Evolutionary conservation across 2,113 vertebrate genomes (phyloP).

Genomic region (Alexandromys fortis): DNA sequence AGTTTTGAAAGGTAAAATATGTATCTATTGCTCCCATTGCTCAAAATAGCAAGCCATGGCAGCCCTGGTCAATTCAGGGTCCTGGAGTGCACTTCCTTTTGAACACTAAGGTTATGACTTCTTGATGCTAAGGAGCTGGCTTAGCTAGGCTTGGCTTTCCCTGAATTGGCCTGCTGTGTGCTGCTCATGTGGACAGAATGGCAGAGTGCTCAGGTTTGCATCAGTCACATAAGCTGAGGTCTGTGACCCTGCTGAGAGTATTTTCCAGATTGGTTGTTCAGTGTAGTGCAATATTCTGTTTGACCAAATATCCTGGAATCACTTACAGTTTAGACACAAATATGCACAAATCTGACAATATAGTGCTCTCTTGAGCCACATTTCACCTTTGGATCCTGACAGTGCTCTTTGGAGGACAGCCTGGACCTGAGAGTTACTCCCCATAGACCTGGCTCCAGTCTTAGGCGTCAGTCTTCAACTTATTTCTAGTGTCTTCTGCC

Average conservation of each 20-base stretch:
- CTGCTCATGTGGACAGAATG: not conserved
- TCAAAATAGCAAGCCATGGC: not conserved
- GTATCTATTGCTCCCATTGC: not conserved
- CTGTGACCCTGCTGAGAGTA: not conserved
- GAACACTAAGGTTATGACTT: not conserved
- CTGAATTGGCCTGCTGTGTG: not conserved
- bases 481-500: too few relatives aligned
- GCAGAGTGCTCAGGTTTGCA: not conserved
- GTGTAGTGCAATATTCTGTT: constrained; percentile 32
- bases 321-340: constrained; percentile 29
- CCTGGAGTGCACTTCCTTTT: not conserved
- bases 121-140: not conserved
- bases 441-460: not conserved
- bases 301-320: constrained; percentile 46
- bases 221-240: not conserved
- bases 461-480: constrained; percentile 48
- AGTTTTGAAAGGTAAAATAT: not conserved
- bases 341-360: not conserved
- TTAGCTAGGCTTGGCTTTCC: not conserved
- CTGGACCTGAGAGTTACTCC: not conserved
- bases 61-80: not conserved
- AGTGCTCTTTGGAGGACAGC: not conserved
- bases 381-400: not conserved
- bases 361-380: not conserved
- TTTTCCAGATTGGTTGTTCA: constrained; percentile 36